Percentiles rank a stretch among this genome's conserved stretches.
Evolutionary conservation across 1,140 invertebrate species (phyloP).

Genomic region (Venustaconcha ellipsiformis): DNA sequence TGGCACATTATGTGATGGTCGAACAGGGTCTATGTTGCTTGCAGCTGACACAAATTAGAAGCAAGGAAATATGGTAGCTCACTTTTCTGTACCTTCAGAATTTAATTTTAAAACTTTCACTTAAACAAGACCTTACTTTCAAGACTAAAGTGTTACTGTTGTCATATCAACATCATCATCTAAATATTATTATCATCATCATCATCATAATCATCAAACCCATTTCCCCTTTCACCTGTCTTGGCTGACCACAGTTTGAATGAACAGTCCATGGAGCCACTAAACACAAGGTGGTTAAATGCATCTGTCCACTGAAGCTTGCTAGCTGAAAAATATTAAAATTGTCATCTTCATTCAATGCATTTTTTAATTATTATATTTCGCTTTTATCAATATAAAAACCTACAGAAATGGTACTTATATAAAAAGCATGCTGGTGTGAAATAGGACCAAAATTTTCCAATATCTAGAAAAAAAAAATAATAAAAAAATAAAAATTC

Average conservation of each 20-base stretch:
- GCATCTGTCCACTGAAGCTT: slow-evolving; percentile 11
- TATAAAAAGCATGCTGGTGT: background rate
- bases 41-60: no score
- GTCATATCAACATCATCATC: no score
- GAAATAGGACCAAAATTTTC: background rate
- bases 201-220: background rate
- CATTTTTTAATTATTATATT: background rate
- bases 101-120: no score
- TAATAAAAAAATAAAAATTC: no score
- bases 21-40: no score
- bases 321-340: background rate
- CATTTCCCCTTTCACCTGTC: slow-evolving; percentile 37
- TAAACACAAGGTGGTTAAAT: slow-evolving; percentile 38
- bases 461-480: background rate
- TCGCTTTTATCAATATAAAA: background rate
- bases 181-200: no score
- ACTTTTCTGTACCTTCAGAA: no score
- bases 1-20: no score
- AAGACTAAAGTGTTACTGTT: no score
- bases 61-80: no score
- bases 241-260: slow-evolving; percentile 51
- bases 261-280: slow-evolving; percentile 51
- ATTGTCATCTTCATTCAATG: background rate
- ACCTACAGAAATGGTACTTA: background rate
- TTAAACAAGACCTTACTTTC: no score